phyloP scores from a whole-genome alignment of 2,113 vertebrate species.

The Scytalopus superciliaris region DNA sequence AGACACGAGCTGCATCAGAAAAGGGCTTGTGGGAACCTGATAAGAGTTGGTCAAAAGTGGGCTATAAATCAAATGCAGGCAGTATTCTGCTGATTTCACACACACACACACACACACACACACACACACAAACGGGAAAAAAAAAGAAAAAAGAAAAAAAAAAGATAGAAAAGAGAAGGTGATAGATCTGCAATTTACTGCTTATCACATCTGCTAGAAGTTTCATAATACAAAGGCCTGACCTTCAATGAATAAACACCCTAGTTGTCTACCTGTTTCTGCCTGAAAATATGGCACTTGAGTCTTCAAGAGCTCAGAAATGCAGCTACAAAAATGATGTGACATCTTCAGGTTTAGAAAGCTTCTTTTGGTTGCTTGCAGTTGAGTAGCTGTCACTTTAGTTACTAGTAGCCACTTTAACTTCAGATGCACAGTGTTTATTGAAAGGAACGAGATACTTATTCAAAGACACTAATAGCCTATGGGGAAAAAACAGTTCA shows the following conservation, averaged over 20 bases:
- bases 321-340: background rate
- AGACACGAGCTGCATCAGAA: slow-evolving; percentile 88
- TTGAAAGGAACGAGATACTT: slow-evolving; percentile 56
- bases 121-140: slow-evolving; percentile 11
- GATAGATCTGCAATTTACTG: slow-evolving; percentile 89
- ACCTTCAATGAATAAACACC: slow-evolving; percentile 86
- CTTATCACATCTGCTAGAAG: slow-evolving; percentile 89
- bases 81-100: slow-evolving; percentile 86
- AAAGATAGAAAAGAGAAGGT: slow-evolving; percentile 50
- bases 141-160: background rate
- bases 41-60: slow-evolving; percentile 92
- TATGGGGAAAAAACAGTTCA: slow-evolving; percentile 33
- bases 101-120: slow-evolving; percentile 76
- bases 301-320: slow-evolving; percentile 17
- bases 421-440: slow-evolving; percentile 42
- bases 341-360: slow-evolving; percentile 48
- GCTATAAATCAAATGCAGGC: slow-evolving; percentile 91
- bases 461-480: slow-evolving; percentile 52
- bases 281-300: slow-evolving; percentile 54
- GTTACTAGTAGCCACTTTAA: slow-evolving; percentile 34
- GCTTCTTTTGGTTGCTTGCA: slow-evolving; percentile 9
- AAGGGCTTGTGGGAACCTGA: slow-evolving; percentile 91
- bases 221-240: slow-evolving; percentile 87
- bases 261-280: slow-evolving; percentile 70
- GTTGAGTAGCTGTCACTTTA: slow-evolving; percentile 44